Evolutionary conservation across 2,888 invertebrate species (phyloP).

Genomic region (Nephrotoma guestfalica): DNA sequence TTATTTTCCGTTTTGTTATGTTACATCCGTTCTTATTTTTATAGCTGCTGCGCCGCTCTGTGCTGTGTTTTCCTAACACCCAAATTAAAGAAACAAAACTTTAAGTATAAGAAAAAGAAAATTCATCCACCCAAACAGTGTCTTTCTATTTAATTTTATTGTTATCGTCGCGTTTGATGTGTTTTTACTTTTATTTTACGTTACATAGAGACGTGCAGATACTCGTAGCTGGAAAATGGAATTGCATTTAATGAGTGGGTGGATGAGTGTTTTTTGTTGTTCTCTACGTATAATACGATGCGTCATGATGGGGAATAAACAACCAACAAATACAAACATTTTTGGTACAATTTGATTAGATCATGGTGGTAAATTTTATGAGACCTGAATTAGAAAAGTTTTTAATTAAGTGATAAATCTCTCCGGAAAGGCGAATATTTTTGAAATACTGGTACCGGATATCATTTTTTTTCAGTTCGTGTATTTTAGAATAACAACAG

Average conservation of each 20-base stretch:
- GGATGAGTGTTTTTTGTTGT: not conserved
- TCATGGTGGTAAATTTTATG: not conserved
- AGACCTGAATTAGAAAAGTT: not conserved
- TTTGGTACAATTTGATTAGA: not conserved
- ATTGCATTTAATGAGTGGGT: not conserved
- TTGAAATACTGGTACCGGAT: not conserved
- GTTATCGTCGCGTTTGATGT: not conserved
- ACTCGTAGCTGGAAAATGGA: not conserved
- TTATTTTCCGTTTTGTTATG: not conserved
- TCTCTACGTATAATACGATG: not conserved
- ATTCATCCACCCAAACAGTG: not conserved
- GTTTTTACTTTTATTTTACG: not conserved
- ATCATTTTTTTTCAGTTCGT: too few relatives aligned
- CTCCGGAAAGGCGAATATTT: not conserved
- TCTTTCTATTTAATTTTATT: not conserved
- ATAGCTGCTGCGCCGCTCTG: not conserved
- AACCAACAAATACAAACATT: not conserved
- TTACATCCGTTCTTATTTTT: not conserved
- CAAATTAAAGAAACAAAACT: not conserved
- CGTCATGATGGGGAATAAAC: not conserved
- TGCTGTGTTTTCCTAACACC: not conserved
- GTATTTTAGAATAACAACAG: too few relatives aligned
- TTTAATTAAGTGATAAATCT: not conserved
- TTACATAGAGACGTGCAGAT: too few relatives aligned
- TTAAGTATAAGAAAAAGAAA: not conserved